A percentile compares a stretch with the other conserved stretches of the same genome.
These are phyloP conservation scores for Dimorphilus gyrociliatus DNA, from an alignment of 2,888 invertebrate species.

Conservation along the genomic window DNA sequence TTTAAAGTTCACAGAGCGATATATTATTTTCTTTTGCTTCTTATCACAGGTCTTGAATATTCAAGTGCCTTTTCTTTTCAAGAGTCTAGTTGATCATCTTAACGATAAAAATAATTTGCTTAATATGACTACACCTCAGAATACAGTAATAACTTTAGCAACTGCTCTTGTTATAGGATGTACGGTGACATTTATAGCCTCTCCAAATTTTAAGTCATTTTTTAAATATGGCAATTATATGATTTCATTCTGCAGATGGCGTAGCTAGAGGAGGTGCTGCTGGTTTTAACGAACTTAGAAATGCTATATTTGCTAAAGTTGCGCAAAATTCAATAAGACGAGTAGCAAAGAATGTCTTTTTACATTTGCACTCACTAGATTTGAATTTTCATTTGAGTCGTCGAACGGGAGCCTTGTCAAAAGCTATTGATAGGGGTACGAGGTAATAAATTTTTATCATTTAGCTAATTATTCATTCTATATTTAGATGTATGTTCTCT, in stretches of 20 bases:
- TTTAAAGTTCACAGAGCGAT: no score
- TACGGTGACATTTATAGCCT: no score
- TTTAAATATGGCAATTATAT: background rate
- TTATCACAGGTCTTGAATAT: constrained; percentile 60
- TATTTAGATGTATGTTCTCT: no score
- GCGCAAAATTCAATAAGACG: constrained; percentile 88
- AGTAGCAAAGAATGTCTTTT: constrained; percentile 84
- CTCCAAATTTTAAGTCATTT: no score
- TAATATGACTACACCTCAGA: constrained; percentile 39
- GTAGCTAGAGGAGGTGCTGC: constrained; percentile 73
- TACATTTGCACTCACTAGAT: constrained; percentile 84
- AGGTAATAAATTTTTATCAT: constrained; percentile 18
- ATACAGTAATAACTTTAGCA: constrained; percentile 57
- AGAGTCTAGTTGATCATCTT: constrained; percentile 73
- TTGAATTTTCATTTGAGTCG: constrained; percentile 77
- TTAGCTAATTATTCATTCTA: background rate
- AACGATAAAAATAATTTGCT: constrained; percentile 50
- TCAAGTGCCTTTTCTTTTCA: constrained; percentile 84
- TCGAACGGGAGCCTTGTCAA: constrained; percentile 86
- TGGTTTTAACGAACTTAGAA: constrained; percentile 84
- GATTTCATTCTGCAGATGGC: constrained; percentile 55
- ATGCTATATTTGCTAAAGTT: constrained; percentile 92
- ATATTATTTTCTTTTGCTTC: no score
- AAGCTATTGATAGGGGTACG: constrained; percentile 49
- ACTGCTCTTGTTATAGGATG: constrained; percentile 64